These are phyloP conservation scores for Danionella dracula DNA, from an alignment of 2,797 vertebrate species.

Conservation along the genomic window DNA sequence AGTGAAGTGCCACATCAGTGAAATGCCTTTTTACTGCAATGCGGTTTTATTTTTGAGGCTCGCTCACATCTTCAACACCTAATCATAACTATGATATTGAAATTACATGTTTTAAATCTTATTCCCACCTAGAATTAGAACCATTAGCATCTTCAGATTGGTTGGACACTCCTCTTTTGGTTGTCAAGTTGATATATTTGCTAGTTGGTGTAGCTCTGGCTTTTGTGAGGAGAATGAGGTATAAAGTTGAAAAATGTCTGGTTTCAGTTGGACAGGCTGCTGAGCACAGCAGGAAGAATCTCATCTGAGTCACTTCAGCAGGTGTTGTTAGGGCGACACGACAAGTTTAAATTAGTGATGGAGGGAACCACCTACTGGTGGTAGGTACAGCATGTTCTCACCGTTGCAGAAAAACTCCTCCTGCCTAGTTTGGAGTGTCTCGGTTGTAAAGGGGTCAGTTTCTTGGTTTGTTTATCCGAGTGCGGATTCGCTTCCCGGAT, in stretches of 20 bases:
- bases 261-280: neutral
- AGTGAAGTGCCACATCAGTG: neutral
- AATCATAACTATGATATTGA: neutral
- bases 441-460: neutral
- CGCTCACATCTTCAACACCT: neutral
- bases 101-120: neutral
- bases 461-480: neutral
- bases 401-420: neutral
- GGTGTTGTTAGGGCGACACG: slow-evolving; percentile 2
- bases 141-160: neutral
- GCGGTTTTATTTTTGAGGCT: neutral
- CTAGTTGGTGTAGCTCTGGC: neutral
- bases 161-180: neutral
- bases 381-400: neutral
- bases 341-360: slow-evolving; percentile 8
- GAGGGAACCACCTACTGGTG: neutral
- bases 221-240: neutral
- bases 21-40: neutral
- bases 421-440: neutral
- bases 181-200: slow-evolving; percentile 16
- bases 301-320: slow-evolving; percentile 17
- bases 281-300: slow-evolving; percentile 11
- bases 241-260: neutral
- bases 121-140: neutral
- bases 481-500: slow-evolving; percentile 30